Conservation (phyloP, 2,797 vertebrate genomes). For the Denticeps clupeoides region DNA sequence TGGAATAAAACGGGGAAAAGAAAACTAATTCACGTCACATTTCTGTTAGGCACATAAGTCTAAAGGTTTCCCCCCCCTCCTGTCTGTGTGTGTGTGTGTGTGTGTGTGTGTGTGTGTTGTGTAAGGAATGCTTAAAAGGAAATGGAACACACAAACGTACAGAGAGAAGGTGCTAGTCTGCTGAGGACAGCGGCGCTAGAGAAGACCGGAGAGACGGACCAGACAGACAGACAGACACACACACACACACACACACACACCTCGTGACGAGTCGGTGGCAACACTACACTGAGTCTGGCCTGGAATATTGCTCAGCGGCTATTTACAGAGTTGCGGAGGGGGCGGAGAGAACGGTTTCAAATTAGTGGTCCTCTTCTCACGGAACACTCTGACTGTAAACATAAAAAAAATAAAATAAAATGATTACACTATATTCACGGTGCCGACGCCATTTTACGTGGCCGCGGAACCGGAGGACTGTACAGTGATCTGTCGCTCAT, state of each 20-base stretch:
- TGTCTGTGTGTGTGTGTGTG: too few species aligned
- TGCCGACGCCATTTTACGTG: conserved; percentile 30
- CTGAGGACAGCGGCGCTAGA: conserved; percentile 14
- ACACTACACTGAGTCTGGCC: conserved; percentile 51
- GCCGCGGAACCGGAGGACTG: conserved; percentile 38
- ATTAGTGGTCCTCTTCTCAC: conserved; percentile 63
- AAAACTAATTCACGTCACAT: conserved; percentile 36
- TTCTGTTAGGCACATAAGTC: conserved; percentile 62
- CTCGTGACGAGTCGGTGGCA: conserved; percentile 9
- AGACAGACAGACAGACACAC: not conserved
- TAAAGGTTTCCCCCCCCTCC: conserved; percentile 31
- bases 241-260: not conserved
- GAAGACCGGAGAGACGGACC: not conserved
- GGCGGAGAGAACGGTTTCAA: conserved; percentile 35
- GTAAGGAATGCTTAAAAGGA: conserved; percentile 52
- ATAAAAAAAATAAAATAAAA: too few species aligned
- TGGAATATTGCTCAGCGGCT: conserved; percentile 60
- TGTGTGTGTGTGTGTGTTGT: too few species aligned
- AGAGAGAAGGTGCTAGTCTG: conserved; percentile 27
- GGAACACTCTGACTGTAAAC: conserved; percentile 56
- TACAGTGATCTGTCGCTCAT: conserved; percentile 42
- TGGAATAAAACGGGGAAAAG: conserved; percentile 16
- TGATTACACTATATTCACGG: conserved; percentile 36
- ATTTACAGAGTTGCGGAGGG: conserved; percentile 58
- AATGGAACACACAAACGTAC: conserved; percentile 19